Conservation (phyloP, 2,888 invertebrate genomes). For the Meteorus colon region DNA sequence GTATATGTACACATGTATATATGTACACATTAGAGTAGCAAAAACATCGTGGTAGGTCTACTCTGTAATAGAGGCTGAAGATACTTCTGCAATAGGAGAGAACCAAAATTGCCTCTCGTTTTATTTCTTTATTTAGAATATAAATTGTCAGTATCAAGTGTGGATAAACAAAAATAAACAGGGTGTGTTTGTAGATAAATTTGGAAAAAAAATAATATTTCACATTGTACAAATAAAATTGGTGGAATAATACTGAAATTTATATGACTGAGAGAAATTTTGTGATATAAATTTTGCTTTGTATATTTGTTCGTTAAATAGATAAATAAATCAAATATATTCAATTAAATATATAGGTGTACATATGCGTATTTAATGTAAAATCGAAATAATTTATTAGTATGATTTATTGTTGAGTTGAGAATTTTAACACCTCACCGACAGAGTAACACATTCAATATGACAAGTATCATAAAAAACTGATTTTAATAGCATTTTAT, state of each 20-base stretch:
- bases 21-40: constrained; percentile 56
- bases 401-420: constrained; percentile 50
- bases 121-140: neutral
- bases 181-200: no score
- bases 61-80: neutral
- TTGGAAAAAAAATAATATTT: no score
- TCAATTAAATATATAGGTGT: neutral
- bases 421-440: constrained; percentile 54
- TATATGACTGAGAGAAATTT: no score
- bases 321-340: no score
- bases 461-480: constrained; percentile 51
- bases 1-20: constrained; percentile 50
- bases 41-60: constrained; percentile 66
- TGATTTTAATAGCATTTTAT: constrained; percentile 50
- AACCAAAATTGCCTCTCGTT: neutral
- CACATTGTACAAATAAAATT: no score
- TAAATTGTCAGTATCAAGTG: neutral
- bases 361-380: no score
- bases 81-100: neutral
- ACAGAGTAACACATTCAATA: constrained; percentile 39
- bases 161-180: neutral
- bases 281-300: no score
- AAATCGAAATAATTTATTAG: constrained; percentile 47
- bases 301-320: no score
- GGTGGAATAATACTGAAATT: no score